These are phyloP conservation scores for Chloropsis cyanopogon DNA, from an alignment of 2,113 vertebrate species.

Conservation along the genomic window DNA sequence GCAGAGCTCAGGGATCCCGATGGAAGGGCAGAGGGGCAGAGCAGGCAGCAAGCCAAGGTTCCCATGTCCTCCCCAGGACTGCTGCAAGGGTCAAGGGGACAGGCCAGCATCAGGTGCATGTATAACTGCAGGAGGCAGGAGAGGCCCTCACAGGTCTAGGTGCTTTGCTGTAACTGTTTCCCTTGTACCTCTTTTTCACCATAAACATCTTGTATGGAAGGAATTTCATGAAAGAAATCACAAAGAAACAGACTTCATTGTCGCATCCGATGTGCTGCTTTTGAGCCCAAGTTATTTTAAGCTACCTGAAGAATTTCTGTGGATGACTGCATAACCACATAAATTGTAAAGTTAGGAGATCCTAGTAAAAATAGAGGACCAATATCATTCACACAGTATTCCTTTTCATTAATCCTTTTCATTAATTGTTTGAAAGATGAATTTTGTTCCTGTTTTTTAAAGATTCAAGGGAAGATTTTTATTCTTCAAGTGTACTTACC, in stretches of 20 bases:
- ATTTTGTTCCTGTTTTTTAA: neutral
- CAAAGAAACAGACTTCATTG: neutral
- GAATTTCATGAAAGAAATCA: neutral
- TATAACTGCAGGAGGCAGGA: neutral
- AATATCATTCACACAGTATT: neutral
- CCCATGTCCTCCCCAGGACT: neutral
- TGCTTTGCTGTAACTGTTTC: neutral
- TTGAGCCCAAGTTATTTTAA: neutral
- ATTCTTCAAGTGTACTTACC: neutral
- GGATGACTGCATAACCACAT: neutral
- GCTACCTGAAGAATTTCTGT: neutral
- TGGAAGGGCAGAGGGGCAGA: neutral
- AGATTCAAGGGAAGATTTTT: neutral
- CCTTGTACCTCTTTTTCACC: neutral
- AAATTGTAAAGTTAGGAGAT: neutral
- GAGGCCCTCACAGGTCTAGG: no score
- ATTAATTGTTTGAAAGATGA: neutral
- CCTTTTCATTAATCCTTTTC: neutral
- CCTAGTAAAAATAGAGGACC: neutral
- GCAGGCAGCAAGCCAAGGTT: no score
- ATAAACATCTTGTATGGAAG: neutral
- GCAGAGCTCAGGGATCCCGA: neutral
- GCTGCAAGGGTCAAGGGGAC: no score
- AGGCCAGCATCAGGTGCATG: fast-evolving
- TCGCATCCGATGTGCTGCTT: neutral